Base-by-base conservation (phyloP, 2,888 invertebrate genomes). In the Steinernema carpocapsae region DNA sequence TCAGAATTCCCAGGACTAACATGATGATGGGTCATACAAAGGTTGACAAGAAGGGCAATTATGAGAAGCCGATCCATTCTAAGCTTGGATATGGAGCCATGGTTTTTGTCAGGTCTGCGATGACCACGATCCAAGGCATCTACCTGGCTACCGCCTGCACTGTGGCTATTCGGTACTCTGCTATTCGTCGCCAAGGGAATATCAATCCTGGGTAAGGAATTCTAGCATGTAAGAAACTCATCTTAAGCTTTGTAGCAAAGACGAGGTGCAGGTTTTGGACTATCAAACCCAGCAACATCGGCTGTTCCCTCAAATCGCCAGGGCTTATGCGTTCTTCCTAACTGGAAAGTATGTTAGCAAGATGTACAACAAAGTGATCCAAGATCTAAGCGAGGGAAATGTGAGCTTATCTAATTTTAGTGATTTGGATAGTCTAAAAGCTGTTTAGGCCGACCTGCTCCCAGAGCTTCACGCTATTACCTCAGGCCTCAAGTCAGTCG, bases 1-100 rank as follows among this genome's bases (percentile, higher is more conserved):
- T 94, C 10, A 91, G 94, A 81, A 93, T 97, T 88, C 96, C 96
- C 0, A 90, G 94, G 70, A 91, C 92, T 14, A 91, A 94, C 79
- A 93, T 97, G 94, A 89, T 97, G 19, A 96, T 96, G 95, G 94
- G 93, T 90, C 94, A 95, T 88, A 92, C 93, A 52, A 92, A 94
- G 90, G 94, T 95, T 51, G 48, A 51, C n/a, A 3, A 64, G 3
- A 94, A 94, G 88, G 95, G 95, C 19, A 93, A 93, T 2, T 95
- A 94, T 88, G 91, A 94, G 0, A 92, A 93, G 85, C 92, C 94
- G 0, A 92, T 93, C 0, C 93, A 92, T 84, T 92, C 92, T 1
- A 70, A 70, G 37, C 22, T 70, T 22, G 43, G 45, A 12, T 70
- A 70, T 37, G 46, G 45, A 32, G 46, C 71, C 6, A 70, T 70